Evolutionary conservation across 92 coral and sea anemone species (phyloP), one percentile per base, ranked within the genome.

Genomic region (Epizoanthus ramosus): DNA sequence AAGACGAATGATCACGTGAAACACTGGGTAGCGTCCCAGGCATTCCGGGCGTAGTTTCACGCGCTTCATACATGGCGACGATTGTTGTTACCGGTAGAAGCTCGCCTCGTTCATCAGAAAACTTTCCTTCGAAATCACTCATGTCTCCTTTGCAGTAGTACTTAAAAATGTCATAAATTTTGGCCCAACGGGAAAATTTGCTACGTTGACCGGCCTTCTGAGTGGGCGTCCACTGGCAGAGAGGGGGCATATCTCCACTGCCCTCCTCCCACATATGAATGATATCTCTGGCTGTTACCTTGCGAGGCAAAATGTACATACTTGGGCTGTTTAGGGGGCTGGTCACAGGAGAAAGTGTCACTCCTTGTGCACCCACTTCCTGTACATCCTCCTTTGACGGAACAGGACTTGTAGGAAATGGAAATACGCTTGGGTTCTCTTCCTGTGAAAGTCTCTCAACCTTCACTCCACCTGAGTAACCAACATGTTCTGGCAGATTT

Each of bases 101-200:
- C 68, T 97, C 96, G 21, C 99, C 98, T 60, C 94, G 89, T 69
- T 97, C 94, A 80, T 97, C 99, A 25, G 95, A 89, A 64, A 93
- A 97, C 19, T 89, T 88, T 53, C 91, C 65, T 60, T 97, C 96
- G 81, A 97, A 97, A 23, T 88, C 89, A 3, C 74, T 90, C 84
- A 97, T 66, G 81, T 93, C 87, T 17, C 97, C 98, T 73, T 89
- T 87, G 75, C 97, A 97, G 80, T 91, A 97, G 84, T 93, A 92
- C 90, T 97, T 97, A 91, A 81, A 97, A 68, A 97, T 97, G 88
- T 97, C 99, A 68, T 97, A 97, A 68, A 97, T 91, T 84, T 97
- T 97, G 73, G 95, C 92, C 99, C 99, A 97, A n/a, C 99, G 98
- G 3, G 99, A 97, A 77, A 97, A 93, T 83, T 97, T 97, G 79